phyloP scores from a whole-genome alignment of 2,888 invertebrate genomes.

The Zygaena filipendulae region DNA sequence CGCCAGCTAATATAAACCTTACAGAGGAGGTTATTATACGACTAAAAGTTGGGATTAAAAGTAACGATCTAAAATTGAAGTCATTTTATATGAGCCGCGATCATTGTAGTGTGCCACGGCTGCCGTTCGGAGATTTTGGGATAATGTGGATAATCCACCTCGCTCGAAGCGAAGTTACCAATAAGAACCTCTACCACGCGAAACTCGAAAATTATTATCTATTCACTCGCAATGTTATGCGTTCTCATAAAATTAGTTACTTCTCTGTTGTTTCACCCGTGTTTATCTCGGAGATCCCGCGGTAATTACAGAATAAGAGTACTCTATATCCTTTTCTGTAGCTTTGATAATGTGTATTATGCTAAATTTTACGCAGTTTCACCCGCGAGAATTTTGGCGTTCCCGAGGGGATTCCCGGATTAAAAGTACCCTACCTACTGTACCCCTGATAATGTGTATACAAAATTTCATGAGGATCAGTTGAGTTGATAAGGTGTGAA shows the following conservation, averaged over 20 bases:
- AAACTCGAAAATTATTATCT: conserved; percentile 49
- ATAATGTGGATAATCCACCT: conserved; percentile 58
- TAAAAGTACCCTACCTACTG: no score
- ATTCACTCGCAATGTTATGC: conserved; percentile 44
- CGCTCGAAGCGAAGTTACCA: conserved; percentile 48
- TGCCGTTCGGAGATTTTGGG: conserved; percentile 51
- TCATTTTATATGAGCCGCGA: conserved; percentile 44
- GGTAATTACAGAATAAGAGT: no score
- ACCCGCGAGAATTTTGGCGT: no score
- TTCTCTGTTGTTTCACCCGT: no score
- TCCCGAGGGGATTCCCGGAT: no score
- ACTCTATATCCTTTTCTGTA: no score
- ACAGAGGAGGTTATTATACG: conserved; percentile 34
- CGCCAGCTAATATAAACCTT: conserved; percentile 21
- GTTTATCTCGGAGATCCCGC: no score
- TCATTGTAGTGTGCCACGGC: conserved; percentile 38
- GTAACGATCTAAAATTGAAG: conserved; percentile 41
- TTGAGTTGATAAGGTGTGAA: no score
- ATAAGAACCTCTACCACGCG: conserved; percentile 40
- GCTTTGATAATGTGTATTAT: no score
- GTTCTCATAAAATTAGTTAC: conserved; percentile 35
- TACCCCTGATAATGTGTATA: no score
- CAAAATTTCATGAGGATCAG: no score
- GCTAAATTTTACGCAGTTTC: no score
- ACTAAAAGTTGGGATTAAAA: conserved; percentile 35